Evolutionary conservation across 1,140 invertebrate genomes (phyloP), one percentile per base, ranked within the genome.

Genomic region (Macrocentrus cingulum): DNA sequence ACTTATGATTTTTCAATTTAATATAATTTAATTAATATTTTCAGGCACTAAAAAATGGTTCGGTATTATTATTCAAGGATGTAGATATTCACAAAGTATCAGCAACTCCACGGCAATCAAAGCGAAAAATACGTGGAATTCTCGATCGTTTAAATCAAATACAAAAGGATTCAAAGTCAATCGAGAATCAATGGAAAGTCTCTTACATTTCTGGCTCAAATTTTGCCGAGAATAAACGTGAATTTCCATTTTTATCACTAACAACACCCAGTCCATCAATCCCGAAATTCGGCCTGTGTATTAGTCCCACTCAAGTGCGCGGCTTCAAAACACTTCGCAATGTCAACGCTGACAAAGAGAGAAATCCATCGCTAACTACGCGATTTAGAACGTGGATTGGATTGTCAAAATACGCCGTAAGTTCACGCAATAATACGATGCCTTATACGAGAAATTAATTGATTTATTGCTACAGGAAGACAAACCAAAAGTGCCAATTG

Each of bases 261-360:
- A 59, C 63, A 13, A 58, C 72, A 56, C 60, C 67, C 48, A 32
- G 22, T 59, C 18, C 25, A 1, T 29, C 2, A 25, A 2, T 16
- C 48, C 8, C 11, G 18, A 16, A 42, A 23, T 18, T 19, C 15
- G 2, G 7, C 1, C 32, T 48, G n/a, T 32, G 23, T 13, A 9
- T 46, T n/a, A 2, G 39, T 20, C 1, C 48, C 22, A 45, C 37
- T 22, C 29, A 16, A 9, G 76, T 84, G 9, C 80, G 88, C 56
- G 81, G 81, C 29, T 93, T 93, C 68, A 92, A 91, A 75, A 91
- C 90, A 3, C 84, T 90, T 61, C 76, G 89, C 58, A 85, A 81
- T 44, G 80, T 88, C 6, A 82, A 85, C 61, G 83, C 86, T 1
- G 89, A 91, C 65, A 66, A 84, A 34, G 81, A 85, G 54, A 79